These are phyloP conservation scores for Apodemia mormo DNA, from an alignment of 2,888 invertebrate species.

Conservation along the genomic window DNA sequence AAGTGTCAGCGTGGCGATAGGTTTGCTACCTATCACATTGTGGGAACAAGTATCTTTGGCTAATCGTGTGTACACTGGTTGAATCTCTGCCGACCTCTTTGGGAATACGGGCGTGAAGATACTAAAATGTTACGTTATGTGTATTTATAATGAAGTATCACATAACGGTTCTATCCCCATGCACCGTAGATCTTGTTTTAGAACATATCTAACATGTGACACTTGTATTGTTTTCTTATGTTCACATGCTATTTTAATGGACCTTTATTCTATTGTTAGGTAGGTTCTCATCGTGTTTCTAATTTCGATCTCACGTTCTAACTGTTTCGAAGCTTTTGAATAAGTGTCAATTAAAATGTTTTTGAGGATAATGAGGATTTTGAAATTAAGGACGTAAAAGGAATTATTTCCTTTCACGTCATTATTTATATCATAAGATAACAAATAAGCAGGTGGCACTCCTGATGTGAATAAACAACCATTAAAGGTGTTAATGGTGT, in stretches of 20 bases:
- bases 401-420: background rate
- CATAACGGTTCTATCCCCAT: background rate
- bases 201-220: conserved; percentile 4
- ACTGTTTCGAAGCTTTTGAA: conserved; percentile 6
- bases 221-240: conserved; percentile 9
- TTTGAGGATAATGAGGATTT: background rate
- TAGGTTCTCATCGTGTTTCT: background rate
- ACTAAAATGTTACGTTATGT: background rate
- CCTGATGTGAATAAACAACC: too few species aligned
- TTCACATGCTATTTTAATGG: conserved; percentile 6
- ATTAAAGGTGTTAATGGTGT: too few species aligned
- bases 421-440: too few species aligned
- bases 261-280: conserved; percentile 3
- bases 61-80: too few species aligned
- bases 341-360: background rate
- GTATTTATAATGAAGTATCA: background rate
- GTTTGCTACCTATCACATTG: too few species aligned
- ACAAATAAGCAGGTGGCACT: too few species aligned
- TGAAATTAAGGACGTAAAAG: background rate
- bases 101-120: too few species aligned
- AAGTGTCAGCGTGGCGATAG: too few species aligned
- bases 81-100: too few species aligned
- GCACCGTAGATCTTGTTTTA: background rate
- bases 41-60: too few species aligned
- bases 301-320: conserved; percentile 4